These are phyloP conservation scores for Siphamia tubifer DNA, from an alignment of 2,113 vertebrate species.

Conservation along the genomic window DNA sequence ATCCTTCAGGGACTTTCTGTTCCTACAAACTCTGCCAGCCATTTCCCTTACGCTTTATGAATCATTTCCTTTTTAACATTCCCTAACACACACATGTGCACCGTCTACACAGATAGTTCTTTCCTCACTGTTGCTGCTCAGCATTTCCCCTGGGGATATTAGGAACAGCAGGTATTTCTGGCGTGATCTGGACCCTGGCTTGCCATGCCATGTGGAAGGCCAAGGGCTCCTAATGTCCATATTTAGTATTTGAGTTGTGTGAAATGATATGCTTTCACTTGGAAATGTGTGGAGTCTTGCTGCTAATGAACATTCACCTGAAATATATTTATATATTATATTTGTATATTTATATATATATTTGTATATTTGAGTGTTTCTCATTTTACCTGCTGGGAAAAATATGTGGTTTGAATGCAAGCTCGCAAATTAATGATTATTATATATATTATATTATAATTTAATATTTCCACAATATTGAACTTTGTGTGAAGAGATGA, in stretches of 20 bases:
- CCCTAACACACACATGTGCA: conserved; percentile 28
- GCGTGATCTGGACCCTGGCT: conserved; percentile 15
- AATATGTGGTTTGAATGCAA: too few species aligned
- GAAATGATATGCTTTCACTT: background rate
- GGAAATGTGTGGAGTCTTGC: background rate
- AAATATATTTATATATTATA: too few species aligned
- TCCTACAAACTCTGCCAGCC: conserved; percentile 72
- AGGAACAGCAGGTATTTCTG: conserved; percentile 58
- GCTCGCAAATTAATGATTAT: too few species aligned
- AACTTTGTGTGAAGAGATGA: too few species aligned
- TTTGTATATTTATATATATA: too few species aligned
- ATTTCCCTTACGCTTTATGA: conserved; percentile 68
- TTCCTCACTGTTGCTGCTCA: conserved; percentile 19
- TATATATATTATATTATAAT: too few species aligned
- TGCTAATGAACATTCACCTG: background rate
- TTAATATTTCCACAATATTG: too few species aligned
- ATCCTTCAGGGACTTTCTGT: conserved; percentile 75
- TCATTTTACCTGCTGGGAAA: too few species aligned
- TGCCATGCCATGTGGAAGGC: background rate
- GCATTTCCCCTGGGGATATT: conserved; percentile 31
- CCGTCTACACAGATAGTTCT: conserved; percentile 9
- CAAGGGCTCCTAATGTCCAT: conserved; percentile 14
- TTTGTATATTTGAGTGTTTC: too few species aligned
- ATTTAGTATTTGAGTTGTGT: conserved; percentile 15
- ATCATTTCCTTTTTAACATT: conserved; percentile 70